Percentiles rank a stretch among this genome's conserved stretches.
phyloP scores from a whole-genome alignment of 1,140 invertebrate genomes.

The Asobara japonica region DNA sequence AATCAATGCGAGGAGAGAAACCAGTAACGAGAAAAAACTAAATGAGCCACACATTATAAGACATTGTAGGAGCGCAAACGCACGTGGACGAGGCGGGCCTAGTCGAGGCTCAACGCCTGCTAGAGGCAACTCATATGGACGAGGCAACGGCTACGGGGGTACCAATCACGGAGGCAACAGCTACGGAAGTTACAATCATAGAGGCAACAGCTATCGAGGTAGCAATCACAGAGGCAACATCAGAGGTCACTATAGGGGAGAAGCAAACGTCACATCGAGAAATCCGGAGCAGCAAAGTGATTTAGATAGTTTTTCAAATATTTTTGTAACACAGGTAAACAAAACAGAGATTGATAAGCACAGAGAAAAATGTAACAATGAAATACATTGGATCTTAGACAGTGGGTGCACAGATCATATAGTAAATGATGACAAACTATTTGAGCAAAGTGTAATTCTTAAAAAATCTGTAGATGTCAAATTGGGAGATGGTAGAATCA shows the following conservation, averaged over 20 bases:
- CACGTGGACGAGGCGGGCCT: no score
- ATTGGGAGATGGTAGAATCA: slow-evolving; percentile 40
- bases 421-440: slow-evolving; percentile 36
- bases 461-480: slow-evolving; percentile 39
- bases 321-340: slow-evolving; percentile 29
- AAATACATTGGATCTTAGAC: slow-evolving; percentile 40
- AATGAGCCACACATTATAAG: no score
- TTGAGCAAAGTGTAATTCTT: slow-evolving; percentile 30
- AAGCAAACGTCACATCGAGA: not conserved
- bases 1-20: no score
- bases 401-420: slow-evolving; percentile 40
- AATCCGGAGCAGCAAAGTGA: not conserved
- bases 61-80: no score
- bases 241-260: slow-evolving; percentile 20
- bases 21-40: no score
- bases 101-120: no score
- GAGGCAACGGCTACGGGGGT: no score
- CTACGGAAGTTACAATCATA: not conserved
- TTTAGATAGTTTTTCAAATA: not conserved
- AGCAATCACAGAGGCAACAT: slow-evolving; percentile 27
- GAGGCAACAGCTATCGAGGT: not conserved
- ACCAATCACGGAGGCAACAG: no score
- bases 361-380: slow-evolving; percentile 11
- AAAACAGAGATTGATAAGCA: not conserved
- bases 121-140: no score